Conservation (phyloP, 2,797 vertebrate species). For the Enteromius mattozi region DNA sequence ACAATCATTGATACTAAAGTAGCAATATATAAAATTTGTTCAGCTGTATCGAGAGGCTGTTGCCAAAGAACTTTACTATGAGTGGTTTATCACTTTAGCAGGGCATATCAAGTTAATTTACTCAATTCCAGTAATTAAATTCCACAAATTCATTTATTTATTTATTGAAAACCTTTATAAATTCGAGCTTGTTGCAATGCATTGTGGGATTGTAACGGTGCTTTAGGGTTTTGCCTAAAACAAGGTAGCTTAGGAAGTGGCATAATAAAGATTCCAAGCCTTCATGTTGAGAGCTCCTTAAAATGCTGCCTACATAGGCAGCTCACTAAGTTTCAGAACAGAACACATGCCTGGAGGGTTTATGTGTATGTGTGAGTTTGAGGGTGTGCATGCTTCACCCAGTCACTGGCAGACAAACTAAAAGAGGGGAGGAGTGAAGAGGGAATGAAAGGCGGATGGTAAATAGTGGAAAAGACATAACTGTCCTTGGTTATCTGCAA, state of each 20-base stretch:
- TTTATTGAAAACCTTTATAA: background rate
- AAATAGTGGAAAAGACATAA: conserved; percentile 8
- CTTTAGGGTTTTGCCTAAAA: background rate
- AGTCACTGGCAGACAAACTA: background rate
- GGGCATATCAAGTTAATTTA: background rate
- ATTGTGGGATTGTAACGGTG: background rate
- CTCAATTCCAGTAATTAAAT: background rate
- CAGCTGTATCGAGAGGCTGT: background rate
- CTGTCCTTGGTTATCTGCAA: conserved; percentile 26
- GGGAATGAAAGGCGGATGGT: background rate
- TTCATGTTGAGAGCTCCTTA: background rate
- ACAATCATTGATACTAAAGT: background rate
- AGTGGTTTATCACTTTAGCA: background rate
- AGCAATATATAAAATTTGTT: background rate
- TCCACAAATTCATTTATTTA: background rate
- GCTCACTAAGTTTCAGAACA: background rate
- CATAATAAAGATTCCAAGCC: background rate
- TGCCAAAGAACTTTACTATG: background rate
- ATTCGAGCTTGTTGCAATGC: background rate
- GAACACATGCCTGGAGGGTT: background rate
- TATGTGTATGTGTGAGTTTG: background rate
- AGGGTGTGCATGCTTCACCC: background rate
- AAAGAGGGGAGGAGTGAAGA: conserved; percentile 12
- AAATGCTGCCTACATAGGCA: background rate
- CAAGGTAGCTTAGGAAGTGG: background rate